Evolutionary conservation across 2,888 invertebrate species (phyloP), one percentile per base, ranked within the genome.

Genomic region (Phalera bucephala): DNA sequence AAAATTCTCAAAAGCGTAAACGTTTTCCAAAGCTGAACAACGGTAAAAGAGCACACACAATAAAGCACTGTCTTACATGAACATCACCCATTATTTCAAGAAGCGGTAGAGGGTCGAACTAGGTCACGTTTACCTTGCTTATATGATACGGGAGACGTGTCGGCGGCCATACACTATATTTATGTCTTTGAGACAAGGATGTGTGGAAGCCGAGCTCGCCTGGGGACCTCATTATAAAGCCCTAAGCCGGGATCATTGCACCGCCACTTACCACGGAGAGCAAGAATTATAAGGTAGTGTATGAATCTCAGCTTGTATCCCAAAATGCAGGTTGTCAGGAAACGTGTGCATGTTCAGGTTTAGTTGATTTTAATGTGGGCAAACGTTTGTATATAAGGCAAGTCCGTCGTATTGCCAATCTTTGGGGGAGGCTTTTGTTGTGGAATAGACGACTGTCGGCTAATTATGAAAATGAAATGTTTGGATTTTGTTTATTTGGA

Each of bases 161-260:
- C 31, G 28, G 6, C 30, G 22, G 31, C 33, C 12, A 31, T 36
- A 46, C 36, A 38, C 27, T 33, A n/a, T n/a, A n/a, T n/a, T n/a
- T n/a, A n/a, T n/a, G n/a, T n/a, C n/a, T n/a, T n/a, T n/a, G n/a
- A n/a, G 52, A 56, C 60, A 60, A 52, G 57, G 59, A 62, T 51
- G 46, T 34, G 40, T 40, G 62, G 53, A 64, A n/a, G n/a, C n/a
- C n/a, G n/a, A n/a, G n/a, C n/a, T n/a, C n/a, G n/a, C n/a, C n/a
- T n/a, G n/a, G n/a, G n/a, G n/a, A n/a, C n/a, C n/a, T n/a, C n/a
- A n/a, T n/a, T n/a, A n/a, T n/a, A n/a, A n/a, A n/a, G n/a, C 59
- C 68, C 62, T 70, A 68, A 72, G 69, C 59, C 40, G 53, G 47
- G 62, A 60, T 69, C 68, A 65, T 61, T 61, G 66, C 67, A 56